A percentile compares a stretch with the other conserved stretches of the same genome.
Evolutionary conservation across 2,888 invertebrate genomes (phyloP).

Genomic region (Cotesia congregata): DNA sequence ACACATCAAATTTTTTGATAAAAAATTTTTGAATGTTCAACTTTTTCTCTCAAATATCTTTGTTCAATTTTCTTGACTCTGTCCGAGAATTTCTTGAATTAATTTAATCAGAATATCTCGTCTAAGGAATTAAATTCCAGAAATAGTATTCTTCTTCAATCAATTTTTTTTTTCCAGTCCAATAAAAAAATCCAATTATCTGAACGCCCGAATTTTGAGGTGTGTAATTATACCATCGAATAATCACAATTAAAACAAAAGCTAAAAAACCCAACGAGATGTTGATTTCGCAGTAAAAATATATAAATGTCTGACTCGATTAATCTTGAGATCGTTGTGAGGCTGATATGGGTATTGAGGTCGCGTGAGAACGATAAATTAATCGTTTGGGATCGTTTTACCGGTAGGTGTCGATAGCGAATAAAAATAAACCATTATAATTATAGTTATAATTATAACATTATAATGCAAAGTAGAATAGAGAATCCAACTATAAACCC

Average conservation of each 20-base stretch:
- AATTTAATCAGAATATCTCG: no score
- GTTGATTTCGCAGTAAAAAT: background rate
- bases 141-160: no score
- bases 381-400: slow-evolving; percentile 24
- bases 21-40: no score
- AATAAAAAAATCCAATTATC: background rate
- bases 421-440: background rate
- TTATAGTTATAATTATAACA: background rate
- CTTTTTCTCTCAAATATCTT: no score
- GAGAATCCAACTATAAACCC: background rate
- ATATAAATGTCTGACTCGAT: slow-evolving; percentile 12
- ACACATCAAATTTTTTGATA: no score
- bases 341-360: slow-evolving; percentile 28
- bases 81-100: no score
- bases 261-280: background rate
- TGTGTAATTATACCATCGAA: background rate
- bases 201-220: no score
- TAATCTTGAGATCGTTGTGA: slow-evolving; percentile 31
- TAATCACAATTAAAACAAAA: background rate
- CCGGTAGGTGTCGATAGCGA: slow-evolving; percentile 32
- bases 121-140: no score
- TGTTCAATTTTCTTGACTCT: no score
- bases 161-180: no score
- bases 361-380: slow-evolving; percentile 30
- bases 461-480: background rate